A percentile compares a stretch with the other conserved stretches of the same genome.
phyloP scores from a whole-genome alignment of 2,888 invertebrate species.

The Cheilosia grossa region DNA sequence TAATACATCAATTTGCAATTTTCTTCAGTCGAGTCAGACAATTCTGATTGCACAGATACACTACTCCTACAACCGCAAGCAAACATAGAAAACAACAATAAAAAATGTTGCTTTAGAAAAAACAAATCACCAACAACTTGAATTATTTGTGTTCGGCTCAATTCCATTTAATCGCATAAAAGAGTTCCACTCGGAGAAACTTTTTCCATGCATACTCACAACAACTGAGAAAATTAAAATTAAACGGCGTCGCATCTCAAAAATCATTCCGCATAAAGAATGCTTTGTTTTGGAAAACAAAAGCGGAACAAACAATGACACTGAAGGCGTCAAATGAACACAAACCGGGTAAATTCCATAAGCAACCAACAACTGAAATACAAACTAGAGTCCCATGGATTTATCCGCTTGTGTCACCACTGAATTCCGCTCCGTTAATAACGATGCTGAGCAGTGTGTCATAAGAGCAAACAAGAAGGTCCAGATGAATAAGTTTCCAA shows the following conservation, averaged over 20 bases:
- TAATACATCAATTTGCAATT: too few species aligned
- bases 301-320: slow-evolving; percentile 62
- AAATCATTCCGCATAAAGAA: slow-evolving; percentile 47
- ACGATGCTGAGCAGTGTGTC: slow-evolving; percentile 45
- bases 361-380: slow-evolving; percentile 62
- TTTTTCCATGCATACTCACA: slow-evolving; percentile 51
- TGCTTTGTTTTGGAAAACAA: slow-evolving; percentile 62
- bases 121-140: too few species aligned
- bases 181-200: slow-evolving; percentile 16
- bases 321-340: slow-evolving; percentile 65
- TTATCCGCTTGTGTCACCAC: slow-evolving; percentile 31
- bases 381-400: slow-evolving; percentile 43
- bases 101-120: too few species aligned
- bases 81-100: too few species aligned
- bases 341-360: slow-evolving; percentile 58
- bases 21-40: too few species aligned
- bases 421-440: slow-evolving; percentile 56
- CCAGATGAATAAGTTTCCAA: slow-evolving; percentile 44
- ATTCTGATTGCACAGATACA: too few species aligned
- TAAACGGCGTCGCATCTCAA: slow-evolving; percentile 56
- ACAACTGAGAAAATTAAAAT: slow-evolving; percentile 52
- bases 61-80: too few species aligned
- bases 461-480: slow-evolving; percentile 1
- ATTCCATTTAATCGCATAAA: slow-evolving; percentile 13
- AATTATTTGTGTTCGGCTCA: neutral